Conservation (phyloP, 2,797 vertebrate species). For the Yasuhikotakia modesta region DNA sequence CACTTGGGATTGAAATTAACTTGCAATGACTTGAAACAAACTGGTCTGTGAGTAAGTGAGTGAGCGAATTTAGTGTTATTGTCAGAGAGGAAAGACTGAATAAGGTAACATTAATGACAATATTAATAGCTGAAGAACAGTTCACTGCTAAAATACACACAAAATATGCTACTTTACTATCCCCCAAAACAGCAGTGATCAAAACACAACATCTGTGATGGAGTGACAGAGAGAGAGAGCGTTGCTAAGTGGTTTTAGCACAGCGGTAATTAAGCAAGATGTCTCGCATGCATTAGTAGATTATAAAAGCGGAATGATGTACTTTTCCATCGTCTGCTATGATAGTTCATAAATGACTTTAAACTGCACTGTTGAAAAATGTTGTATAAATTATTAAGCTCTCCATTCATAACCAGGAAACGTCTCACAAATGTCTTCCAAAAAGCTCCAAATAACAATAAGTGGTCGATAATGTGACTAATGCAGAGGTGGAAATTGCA, state of each 20-base stretch:
- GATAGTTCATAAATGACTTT: conserved; percentile 31
- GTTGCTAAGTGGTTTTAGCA: conserved; percentile 23
- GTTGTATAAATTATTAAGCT: conserved; percentile 17
- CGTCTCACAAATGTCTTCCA: conserved; percentile 8
- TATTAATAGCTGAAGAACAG: background rate
- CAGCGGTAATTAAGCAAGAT: conserved; percentile 43
- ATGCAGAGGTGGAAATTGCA: conserved; percentile 53
- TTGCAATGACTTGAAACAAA: background rate
- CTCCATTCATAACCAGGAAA: conserved; percentile 10
- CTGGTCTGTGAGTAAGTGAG: background rate
- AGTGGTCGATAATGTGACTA: conserved; percentile 56
- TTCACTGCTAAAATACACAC: background rate
- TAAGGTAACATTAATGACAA: background rate
- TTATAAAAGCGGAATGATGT: conserved; percentile 35
- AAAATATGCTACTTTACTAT: background rate
- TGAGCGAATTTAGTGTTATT: background rate
- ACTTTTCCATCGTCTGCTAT: conserved; percentile 27
- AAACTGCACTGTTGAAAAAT: conserved; percentile 13
- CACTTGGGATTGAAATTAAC: background rate
- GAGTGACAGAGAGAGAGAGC: conserved; percentile 25
- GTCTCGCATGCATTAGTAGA: conserved; percentile 35
- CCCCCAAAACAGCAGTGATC: conserved; percentile 10
- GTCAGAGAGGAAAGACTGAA: background rate
- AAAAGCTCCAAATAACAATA: conserved; percentile 57
- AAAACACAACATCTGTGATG: conserved; percentile 32